phyloP scores from a whole-genome alignment of 2,888 invertebrate species.

The Stenichneumon culpator region DNA sequence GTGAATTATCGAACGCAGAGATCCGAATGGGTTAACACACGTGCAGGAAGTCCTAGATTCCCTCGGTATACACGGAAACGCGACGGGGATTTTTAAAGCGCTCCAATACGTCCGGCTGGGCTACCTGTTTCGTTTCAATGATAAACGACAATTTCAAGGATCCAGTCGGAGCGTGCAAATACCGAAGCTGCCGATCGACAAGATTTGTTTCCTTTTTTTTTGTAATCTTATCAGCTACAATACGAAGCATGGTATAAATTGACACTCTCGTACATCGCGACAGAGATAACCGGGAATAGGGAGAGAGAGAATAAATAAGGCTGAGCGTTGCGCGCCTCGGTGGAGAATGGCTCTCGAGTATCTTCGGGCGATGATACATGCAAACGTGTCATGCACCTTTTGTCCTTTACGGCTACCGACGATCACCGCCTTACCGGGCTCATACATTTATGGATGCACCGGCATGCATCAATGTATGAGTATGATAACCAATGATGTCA shows the following conservation, averaged over 20 bases:
- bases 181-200: constrained; percentile 26
- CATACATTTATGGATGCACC: constrained; percentile 65
- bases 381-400: constrained; percentile 69
- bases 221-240: constrained; percentile 1
- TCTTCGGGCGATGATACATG: constrained; percentile 60
- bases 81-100: constrained; percentile 3
- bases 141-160: constrained; percentile 40
- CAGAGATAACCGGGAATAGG: constrained; percentile 10
- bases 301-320: constrained; percentile 1
- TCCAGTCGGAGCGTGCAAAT: constrained; percentile 55
- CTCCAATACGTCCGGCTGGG: not conserved
- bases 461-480: constrained; percentile 65
- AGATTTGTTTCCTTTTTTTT: not conserved
- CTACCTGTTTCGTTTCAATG: constrained; percentile 34
- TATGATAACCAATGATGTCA: constrained; percentile 60
- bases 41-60: constrained; percentile 76
- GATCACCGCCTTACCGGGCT: constrained; percentile 12
- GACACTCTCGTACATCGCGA: not conserved
- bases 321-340: constrained; percentile 12
- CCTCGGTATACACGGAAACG: constrained; percentile 69
- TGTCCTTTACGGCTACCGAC: constrained; percentile 62
- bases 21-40: constrained; percentile 71
- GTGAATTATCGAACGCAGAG: constrained; percentile 69
- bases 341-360: constrained; percentile 18
- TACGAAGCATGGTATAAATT: not conserved